Conservation (phyloP, 2,797 vertebrate genomes). For the Chaetophractus vellerosus region DNA sequence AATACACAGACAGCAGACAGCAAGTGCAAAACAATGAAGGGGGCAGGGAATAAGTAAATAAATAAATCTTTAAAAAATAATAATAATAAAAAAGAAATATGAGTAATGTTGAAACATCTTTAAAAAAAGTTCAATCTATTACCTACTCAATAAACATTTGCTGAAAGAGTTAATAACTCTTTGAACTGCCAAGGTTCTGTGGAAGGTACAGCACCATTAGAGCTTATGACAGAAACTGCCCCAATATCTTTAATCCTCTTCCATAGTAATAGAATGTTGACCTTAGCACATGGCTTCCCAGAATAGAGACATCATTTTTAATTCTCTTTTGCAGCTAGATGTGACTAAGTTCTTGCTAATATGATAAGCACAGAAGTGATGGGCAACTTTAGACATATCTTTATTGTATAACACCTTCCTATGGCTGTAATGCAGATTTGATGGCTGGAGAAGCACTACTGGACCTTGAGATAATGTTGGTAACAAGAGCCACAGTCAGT, state of each 20-base stretch:
- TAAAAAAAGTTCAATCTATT: no score
- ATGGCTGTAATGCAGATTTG: background rate
- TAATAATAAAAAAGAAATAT: no score
- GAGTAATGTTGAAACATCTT: no score
- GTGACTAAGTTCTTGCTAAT: background rate
- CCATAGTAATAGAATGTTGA: background rate
- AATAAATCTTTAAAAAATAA: no score
- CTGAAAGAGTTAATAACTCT: background rate
- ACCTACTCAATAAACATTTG: background rate
- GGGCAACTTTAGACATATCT: background rate
- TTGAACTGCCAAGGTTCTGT: background rate
- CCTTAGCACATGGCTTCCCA: background rate
- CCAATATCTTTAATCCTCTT: background rate
- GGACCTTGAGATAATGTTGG: conserved; percentile 18
- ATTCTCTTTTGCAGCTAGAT: conserved; percentile 11
- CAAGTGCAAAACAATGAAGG: no score
- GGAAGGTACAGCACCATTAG: background rate
- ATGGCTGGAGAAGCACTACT: background rate
- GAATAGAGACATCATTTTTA: conserved; percentile 8
- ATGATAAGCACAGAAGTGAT: conserved; percentile 34
- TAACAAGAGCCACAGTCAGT: background rate
- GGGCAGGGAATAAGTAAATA: no score
- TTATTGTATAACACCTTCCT: conserved; percentile 9
- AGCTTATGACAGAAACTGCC: background rate
- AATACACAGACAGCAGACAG: no score